These are phyloP conservation scores for Torymus aiolomorphi DNA, from an alignment of 2,888 invertebrate species.

Conservation along the genomic window DNA sequence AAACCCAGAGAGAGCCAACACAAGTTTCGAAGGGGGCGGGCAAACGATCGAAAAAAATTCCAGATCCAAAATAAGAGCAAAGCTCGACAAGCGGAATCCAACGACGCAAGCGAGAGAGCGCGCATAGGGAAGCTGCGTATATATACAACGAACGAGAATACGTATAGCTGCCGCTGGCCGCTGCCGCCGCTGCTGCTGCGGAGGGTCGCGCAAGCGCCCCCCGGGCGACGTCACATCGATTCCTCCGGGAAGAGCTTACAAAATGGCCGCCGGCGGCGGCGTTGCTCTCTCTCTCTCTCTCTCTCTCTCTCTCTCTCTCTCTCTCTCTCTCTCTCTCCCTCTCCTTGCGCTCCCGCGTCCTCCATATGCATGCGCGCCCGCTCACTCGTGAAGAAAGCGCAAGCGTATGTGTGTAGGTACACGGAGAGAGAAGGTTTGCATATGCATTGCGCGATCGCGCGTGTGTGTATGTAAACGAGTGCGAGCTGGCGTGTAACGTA, in stretches of 20 bases:
- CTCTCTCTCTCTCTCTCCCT: conserved; percentile 62
- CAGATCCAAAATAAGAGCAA: not conserved
- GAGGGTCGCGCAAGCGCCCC: conserved; percentile 73
- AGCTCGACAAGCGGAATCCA: not conserved
- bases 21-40: not conserved
- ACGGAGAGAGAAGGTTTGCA: conserved; percentile 9
- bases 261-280: conserved; percentile 74
- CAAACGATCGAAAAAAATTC: conserved; percentile 7
- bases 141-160: not conserved
- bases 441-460: conserved; percentile 7
- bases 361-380: conserved; percentile 49
- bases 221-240: conserved; percentile 76
- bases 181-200: not conserved
- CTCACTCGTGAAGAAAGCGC: conserved; percentile 28
- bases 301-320: conserved; percentile 64
- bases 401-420: not conserved
- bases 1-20: too few relatives aligned
- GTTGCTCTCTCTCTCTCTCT: conserved; percentile 67
- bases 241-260: conserved; percentile 76
- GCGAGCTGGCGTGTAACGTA: not conserved
- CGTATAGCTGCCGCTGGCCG: not conserved
- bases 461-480: not conserved
- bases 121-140: too few relatives aligned
- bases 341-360: conserved; percentile 31
- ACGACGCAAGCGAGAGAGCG: too few relatives aligned